These are phyloP conservation scores for Saxidomus purpurata DNA, from an alignment of 1,140 invertebrate species.

Conservation along the genomic window DNA sequence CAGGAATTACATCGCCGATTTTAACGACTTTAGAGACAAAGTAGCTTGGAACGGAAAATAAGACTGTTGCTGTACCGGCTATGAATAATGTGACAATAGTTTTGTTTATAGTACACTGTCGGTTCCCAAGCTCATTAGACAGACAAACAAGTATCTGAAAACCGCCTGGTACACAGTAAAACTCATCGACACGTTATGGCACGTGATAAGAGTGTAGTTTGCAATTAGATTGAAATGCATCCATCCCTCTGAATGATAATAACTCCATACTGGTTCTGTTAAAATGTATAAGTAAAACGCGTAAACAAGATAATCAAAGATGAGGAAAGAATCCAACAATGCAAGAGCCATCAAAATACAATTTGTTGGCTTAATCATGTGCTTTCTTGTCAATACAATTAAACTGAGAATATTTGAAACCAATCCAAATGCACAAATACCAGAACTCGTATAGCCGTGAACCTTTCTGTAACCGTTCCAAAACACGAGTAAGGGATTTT, in stretches of 20 bases:
- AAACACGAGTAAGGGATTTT: too few relatives aligned
- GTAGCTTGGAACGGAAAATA: conserved; percentile 93
- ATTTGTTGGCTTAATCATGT: conserved; percentile 94
- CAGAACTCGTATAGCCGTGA: conserved; percentile 91
- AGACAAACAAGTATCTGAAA: conserved; percentile 96
- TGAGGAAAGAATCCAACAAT: conserved; percentile 94
- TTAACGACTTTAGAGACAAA: conserved; percentile 76
- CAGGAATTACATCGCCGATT: background rate
- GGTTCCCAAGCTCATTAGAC: conserved; percentile 90
- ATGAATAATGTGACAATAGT: conserved; percentile 92
- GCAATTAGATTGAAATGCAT: conserved; percentile 83
- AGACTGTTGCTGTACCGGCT: conserved; percentile 91
- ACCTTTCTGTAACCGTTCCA: too few relatives aligned
- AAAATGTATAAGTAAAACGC: conserved; percentile 89
- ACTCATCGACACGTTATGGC: conserved; percentile 97
- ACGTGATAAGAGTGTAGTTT: conserved; percentile 91
- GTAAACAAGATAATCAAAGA: conserved; percentile 95
- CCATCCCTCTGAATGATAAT: conserved; percentile 76
- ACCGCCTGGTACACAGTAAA: conserved; percentile 96
- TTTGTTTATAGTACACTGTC: conserved; percentile 91
- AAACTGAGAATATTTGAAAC: conserved; percentile 96
- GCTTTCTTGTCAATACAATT: conserved; percentile 94
- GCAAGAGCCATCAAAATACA: conserved; percentile 94
- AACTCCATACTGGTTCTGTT: conserved; percentile 53
- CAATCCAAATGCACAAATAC: conserved; percentile 95